These are phyloP conservation scores for Hippasteria phrygiana DNA, from an alignment of 53 echinoderm and acorn worm genomes.

Conservation along the genomic window DNA sequence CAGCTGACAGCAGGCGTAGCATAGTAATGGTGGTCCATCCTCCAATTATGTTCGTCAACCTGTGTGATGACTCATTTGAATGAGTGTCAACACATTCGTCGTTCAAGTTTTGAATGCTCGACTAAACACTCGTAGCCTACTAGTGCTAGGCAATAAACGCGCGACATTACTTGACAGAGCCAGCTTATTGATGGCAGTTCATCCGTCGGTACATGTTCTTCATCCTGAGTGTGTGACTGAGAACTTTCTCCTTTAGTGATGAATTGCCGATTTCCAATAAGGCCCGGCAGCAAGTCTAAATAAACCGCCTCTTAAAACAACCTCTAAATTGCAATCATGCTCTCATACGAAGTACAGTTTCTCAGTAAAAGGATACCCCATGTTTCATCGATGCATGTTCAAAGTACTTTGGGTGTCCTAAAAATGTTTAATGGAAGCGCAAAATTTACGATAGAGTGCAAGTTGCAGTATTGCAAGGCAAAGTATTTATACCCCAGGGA, in stretches of 20 bases:
- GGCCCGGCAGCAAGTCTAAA: conserved; percentile 3
- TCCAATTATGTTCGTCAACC: no score
- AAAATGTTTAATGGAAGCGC: no score
- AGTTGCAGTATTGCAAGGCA: no score
- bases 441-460: no score
- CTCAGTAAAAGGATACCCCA: background rate
- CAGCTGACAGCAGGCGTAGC: no score
- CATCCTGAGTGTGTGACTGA: background rate
- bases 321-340: conserved; percentile 8
- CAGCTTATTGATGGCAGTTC: background rate
- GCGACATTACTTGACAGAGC: background rate
- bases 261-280: conserved; percentile 17
- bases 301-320: conserved; percentile 10
- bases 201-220: background rate
- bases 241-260: background rate
- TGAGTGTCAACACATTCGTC: no score
- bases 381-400: background rate
- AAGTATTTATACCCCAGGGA: no score
- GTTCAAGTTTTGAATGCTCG: no score
- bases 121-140: no score
- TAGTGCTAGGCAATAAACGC: no score
- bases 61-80: no score
- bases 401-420: background rate
- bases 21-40: no score
- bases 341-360: background rate